A percentile compares a stretch with the other conserved stretches of the same genome.
Evolutionary conservation across 2,797 vertebrate genomes (phyloP).

Genomic region (Todus mexicanus): DNA sequence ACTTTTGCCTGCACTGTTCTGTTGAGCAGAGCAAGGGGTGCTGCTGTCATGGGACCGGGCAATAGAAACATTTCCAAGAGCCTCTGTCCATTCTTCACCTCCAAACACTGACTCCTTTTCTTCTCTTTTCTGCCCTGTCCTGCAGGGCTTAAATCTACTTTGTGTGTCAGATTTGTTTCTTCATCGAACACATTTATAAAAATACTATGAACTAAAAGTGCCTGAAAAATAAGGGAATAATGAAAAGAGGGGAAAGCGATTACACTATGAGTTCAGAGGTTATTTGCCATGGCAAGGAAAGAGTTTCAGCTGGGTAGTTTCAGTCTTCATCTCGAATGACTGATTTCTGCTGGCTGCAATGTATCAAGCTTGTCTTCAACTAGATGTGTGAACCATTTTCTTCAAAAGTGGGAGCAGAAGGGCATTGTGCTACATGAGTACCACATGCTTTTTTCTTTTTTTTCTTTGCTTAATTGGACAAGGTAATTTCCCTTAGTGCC

Average conservation of each 20-base stretch:
- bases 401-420: neutral
- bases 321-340: neutral
- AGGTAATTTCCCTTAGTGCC: neutral
- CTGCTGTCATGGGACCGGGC: neutral
- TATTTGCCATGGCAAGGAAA: neutral
- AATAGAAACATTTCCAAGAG: neutral
- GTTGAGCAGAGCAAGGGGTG: neutral
- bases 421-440: neutral
- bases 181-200: neutral
- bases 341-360: neutral
- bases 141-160: neutral
- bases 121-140: neutral
- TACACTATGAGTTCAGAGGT: neutral
- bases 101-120: accelerated
- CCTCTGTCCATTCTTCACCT: neutral
- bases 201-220: neutral
- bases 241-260: neutral
- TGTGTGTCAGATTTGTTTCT: neutral
- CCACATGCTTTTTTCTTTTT: neutral
- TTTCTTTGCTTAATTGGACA: neutral
- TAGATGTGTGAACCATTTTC: neutral
- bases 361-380: neutral
- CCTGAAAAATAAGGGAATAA: neutral
- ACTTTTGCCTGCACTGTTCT: neutral
- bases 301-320: neutral